phyloP scores from a whole-genome alignment of 2,113 vertebrate genomes.

The Xerus inauris region DNA sequence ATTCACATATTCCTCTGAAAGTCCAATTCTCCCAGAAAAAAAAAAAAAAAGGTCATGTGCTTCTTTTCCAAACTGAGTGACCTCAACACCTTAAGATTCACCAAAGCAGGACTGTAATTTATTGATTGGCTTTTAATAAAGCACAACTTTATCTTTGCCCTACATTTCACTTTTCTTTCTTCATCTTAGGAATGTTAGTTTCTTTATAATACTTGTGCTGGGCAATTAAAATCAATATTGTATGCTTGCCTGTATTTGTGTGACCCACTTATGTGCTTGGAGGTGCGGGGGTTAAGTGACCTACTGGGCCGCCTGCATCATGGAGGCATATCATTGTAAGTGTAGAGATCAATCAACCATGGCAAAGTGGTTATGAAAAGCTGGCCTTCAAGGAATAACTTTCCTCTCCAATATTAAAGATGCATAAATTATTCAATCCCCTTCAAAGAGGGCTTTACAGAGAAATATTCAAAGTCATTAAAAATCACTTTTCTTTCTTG shows the following conservation, averaged over 20 bases:
- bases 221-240: background rate
- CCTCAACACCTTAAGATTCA: background rate
- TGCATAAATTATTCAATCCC: conserved; percentile 85
- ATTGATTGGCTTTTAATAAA: background rate
- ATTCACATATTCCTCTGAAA: background rate
- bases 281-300: background rate
- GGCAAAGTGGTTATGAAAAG: conserved; percentile 79
- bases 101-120: background rate
- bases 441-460: conserved; percentile 67
- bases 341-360: conserved; percentile 59
- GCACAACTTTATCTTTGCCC: background rate
- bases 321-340: background rate
- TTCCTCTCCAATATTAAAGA: conserved; percentile 84
- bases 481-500: conserved; percentile 30
- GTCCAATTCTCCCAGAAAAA: background rate
- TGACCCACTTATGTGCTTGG: background rate
- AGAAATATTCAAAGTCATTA: conserved; percentile 62
- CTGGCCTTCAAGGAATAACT: conserved; percentile 82
- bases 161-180: background rate
- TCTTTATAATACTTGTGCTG: background rate
- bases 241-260: background rate
- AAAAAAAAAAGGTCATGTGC: background rate
- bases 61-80: background rate
- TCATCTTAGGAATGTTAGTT: background rate
- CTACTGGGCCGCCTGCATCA: background rate